Percentiles rank a stretch among this genome's conserved stretches.
Conservation (phyloP, 2,797 vertebrate genomes). For the Enteromius trimaculatus region DNA sequence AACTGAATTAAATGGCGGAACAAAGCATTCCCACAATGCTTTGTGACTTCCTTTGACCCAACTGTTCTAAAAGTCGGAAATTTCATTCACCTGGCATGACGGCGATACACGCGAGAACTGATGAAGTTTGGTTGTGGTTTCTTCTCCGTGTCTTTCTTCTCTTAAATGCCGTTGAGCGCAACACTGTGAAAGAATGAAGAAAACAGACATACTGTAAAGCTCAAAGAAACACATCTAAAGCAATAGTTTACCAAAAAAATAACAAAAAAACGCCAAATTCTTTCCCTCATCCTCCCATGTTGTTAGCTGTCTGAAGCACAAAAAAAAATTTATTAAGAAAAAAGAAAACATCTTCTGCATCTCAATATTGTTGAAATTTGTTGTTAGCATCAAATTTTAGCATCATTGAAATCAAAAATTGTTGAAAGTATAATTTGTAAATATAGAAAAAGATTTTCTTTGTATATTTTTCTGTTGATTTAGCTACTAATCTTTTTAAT, state of each 20-base stretch:
- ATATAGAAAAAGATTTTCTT: background rate
- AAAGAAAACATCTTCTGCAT: background rate
- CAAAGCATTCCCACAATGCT: constrained; percentile 15
- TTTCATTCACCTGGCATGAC: background rate
- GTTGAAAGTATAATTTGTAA: background rate
- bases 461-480: background rate
- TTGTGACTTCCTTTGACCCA: constrained; percentile 3
- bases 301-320: background rate
- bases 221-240: background rate
- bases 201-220: background rate
- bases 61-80: background rate
- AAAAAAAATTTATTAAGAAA: background rate
- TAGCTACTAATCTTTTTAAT: background rate
- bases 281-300: background rate
- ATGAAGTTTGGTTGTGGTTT: background rate
- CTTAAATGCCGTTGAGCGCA: background rate
- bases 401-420: background rate
- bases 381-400: background rate
- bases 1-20: background rate
- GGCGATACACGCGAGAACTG: background rate
- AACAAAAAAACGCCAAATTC: background rate
- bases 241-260: background rate
- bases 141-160: background rate
- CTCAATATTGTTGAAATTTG: too few species aligned
- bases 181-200: background rate